These are phyloP conservation scores for Sternarchorhynchus goeldii DNA, from an alignment of 2,797 vertebrate species.

Conservation along the genomic window DNA sequence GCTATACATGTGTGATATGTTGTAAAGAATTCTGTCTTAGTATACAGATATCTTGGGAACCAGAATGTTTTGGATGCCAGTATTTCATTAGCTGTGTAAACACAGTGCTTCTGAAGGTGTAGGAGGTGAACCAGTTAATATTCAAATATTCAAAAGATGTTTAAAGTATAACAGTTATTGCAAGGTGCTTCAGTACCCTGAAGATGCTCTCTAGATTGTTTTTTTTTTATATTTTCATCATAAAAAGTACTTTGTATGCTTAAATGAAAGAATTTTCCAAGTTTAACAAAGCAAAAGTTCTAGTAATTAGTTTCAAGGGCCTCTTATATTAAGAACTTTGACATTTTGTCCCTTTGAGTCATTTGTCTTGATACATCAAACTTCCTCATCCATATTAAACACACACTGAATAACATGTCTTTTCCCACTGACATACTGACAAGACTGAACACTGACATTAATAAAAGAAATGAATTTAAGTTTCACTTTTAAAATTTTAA, in stretches of 20 bases:
- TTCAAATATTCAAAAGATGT: too few species aligned
- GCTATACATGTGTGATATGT: too few species aligned
- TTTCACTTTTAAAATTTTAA: conserved; percentile 10
- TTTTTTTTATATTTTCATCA: neutral
- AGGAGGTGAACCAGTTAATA: too few species aligned
- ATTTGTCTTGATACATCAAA: conserved; percentile 16
- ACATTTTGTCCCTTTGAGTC: conserved; percentile 7
- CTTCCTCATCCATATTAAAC: conserved; percentile 25
- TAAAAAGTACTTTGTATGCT: neutral
- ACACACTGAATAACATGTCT: conserved; percentile 10
- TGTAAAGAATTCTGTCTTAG: too few species aligned
- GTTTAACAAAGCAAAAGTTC: conserved; percentile 13
- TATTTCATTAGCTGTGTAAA: too few species aligned
- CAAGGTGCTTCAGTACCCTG: too few species aligned
- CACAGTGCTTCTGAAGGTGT: too few species aligned
- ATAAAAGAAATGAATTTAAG: conserved; percentile 23
- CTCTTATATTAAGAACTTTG: conserved; percentile 16
- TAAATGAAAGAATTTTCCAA: neutral
- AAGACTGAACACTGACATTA: conserved; percentile 29
- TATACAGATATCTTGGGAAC: too few species aligned
- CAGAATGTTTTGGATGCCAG: too few species aligned
- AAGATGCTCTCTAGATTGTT: neutral
- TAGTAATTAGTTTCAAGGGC: conserved; percentile 14
- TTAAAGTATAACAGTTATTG: too few species aligned
- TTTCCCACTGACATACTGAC: conserved; percentile 29